Evolutionary conservation across 2,888 invertebrate genomes (phyloP).

Genomic region (Dryobota labecula): DNA sequence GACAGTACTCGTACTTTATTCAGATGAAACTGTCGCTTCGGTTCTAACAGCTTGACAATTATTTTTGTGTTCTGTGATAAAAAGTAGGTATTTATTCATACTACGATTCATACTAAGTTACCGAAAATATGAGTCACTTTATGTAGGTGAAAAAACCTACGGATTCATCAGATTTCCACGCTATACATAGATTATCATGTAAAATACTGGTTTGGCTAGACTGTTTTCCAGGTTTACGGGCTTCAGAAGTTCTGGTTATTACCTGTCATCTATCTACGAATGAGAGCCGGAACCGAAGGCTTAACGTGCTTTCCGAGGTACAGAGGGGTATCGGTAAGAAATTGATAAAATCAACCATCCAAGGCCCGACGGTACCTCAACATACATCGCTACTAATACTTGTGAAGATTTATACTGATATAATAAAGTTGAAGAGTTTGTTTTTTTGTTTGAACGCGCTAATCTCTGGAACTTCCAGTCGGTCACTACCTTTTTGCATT

Average conservation of each 20-base stretch:
- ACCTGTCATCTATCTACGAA: not conserved
- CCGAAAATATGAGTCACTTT: no score
- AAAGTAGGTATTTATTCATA: not conserved
- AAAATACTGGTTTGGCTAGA: not conserved
- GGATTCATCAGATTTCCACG: no score
- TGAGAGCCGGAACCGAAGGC: not conserved
- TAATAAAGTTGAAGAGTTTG: no score
- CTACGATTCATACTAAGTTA: not conserved
- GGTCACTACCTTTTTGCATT: no score
- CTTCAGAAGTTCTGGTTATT: not conserved
- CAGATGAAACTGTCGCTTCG: not conserved
- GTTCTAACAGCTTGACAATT: not conserved
- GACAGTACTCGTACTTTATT: not conserved
- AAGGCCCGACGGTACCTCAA: not conserved
- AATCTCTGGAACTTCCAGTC: no score
- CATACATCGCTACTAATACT: not conserved
- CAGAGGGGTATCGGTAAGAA: not conserved
- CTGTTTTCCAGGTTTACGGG: not conserved
- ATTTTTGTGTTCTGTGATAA: not conserved
- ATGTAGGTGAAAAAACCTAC: no score
- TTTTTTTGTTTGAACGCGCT: no score
- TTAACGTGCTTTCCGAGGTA: no score
- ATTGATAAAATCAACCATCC: not conserved
- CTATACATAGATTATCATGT: not conserved
- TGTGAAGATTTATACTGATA: no score